A percentile compares a stretch with the other conserved stretches of the same genome.
phyloP scores from a whole-genome alignment of 2,113 vertebrate species.

The Aegithalos caudatus region DNA sequence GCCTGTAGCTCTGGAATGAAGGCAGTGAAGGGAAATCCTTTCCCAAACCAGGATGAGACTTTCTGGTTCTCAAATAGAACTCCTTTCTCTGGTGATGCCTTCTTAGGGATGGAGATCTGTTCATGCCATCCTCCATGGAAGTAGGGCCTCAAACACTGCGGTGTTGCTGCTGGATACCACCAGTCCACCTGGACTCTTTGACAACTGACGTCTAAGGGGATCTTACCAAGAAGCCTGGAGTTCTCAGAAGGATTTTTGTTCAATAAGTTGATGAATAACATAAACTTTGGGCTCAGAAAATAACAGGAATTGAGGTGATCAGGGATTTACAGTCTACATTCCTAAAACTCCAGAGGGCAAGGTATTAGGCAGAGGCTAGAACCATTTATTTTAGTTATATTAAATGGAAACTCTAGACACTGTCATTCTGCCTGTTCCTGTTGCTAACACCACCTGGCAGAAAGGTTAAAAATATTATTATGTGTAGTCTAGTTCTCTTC shows the following conservation, averaged over 20 bases:
- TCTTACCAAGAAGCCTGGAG: background rate
- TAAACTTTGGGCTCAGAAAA: background rate
- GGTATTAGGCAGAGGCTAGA: conserved; percentile 24
- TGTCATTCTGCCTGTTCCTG: conserved; percentile 2
- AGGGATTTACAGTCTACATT: conserved; percentile 41
- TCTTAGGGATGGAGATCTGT: background rate
- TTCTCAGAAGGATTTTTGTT: background rate
- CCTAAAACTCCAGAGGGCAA: conserved; percentile 23
- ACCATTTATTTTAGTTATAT: conserved; percentile 43
- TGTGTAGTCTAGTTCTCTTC: conserved; percentile 7
- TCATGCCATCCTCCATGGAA: background rate
- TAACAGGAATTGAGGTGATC: background rate
- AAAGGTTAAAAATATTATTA: conserved; percentile 19
- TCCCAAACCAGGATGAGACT: background rate
- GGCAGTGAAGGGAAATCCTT: background rate
- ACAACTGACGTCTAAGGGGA: background rate
- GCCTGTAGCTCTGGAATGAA: background rate
- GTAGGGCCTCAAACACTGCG: background rate
- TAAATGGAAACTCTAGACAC: conserved; percentile 34
- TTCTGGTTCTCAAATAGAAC: background rate
- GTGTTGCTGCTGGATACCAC: background rate
- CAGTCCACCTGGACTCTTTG: background rate
- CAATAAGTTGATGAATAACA: background rate
- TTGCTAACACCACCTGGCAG: conserved; percentile 24
- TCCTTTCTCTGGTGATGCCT: background rate